Evolutionary conservation across 2,113 vertebrate species (phyloP).

Genomic region (Serranochromis macrocephalus): DNA sequence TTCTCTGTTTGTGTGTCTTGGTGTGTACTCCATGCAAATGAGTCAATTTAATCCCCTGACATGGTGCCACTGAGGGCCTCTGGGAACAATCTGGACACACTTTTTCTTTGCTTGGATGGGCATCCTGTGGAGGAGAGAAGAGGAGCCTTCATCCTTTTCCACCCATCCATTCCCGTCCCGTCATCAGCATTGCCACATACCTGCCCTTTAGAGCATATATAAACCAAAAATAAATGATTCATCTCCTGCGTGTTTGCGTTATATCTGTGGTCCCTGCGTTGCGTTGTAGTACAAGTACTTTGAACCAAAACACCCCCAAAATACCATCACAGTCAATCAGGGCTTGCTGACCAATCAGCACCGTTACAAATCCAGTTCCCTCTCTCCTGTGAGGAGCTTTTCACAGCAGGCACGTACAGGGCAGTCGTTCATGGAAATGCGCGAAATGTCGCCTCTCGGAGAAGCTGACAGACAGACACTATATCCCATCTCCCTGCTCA

Average conservation of each 20-base stretch:
- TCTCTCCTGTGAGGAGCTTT: slow-evolving; percentile 41
- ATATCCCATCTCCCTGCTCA: slow-evolving; percentile 8
- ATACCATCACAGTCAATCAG: slow-evolving; percentile 51
- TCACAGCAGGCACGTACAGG: slow-evolving; percentile 33
- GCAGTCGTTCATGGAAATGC: slow-evolving; percentile 33
- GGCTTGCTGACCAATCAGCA: slow-evolving; percentile 19
- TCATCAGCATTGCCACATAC: neutral
- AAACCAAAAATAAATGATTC: neutral
- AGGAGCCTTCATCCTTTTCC: neutral
- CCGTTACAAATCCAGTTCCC: neutral
- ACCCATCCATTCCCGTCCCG: neutral
- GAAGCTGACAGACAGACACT: neutral
- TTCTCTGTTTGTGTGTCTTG: neutral
- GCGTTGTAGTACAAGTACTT: neutral
- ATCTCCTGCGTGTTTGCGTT: neutral
- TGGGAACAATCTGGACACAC: slow-evolving; percentile 32
- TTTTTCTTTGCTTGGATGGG: slow-evolving; percentile 24
- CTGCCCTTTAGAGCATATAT: neutral
- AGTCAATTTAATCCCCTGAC: slow-evolving; percentile 52
- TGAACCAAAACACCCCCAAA: neutral
- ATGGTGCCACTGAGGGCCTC: slow-evolving; percentile 29
- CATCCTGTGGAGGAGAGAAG: neutral
- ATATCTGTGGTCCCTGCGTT: neutral
- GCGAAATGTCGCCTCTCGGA: slow-evolving; percentile 61
- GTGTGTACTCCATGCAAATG: slow-evolving; percentile 40